A percentile compares a stretch with the other conserved stretches of the same genome.
These are phyloP conservation scores for Pristionchus exspectatus DNA, from an alignment of 2,888 invertebrate species.

Conservation along the genomic window DNA sequence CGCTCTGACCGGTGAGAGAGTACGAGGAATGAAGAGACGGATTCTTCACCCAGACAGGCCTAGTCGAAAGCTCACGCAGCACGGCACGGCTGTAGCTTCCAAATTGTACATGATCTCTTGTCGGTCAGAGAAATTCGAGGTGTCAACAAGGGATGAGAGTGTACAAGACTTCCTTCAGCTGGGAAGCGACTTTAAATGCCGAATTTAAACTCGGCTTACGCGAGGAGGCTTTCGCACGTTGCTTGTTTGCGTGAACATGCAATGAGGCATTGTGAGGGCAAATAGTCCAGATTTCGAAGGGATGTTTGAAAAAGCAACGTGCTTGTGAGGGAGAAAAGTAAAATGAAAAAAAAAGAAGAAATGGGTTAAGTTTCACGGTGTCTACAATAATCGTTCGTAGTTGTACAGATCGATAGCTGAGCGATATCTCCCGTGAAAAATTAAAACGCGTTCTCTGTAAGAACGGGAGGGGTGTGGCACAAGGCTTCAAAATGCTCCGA, in stretches of 20 bases:
- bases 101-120: not conserved
- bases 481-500: too few relatives aligned
- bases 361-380: not conserved
- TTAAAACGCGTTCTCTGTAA: too few relatives aligned
- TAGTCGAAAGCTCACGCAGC: not conserved
- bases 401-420: not conserved
- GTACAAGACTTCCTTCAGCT: not conserved
- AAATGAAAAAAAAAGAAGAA: not conserved
- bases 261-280: slow-evolving; percentile 46
- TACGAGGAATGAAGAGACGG: too few relatives aligned
- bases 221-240: not conserved
- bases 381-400: not conserved
- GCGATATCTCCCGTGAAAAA: too few relatives aligned
- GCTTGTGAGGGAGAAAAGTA: not conserved
- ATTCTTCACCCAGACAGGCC: too few relatives aligned
- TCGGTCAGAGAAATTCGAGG: too few relatives aligned
- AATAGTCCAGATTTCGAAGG: not conserved
- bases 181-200: not conserved
- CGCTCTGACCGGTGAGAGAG: too few relatives aligned
- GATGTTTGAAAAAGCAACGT: slow-evolving; percentile 4
- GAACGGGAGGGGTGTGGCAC: too few relatives aligned
- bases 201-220: not conserved
- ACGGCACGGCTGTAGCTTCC: not conserved
- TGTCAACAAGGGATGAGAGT: not conserved
- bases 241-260: not conserved